Percentiles rank a stretch among this genome's conserved stretches.
phyloP scores from a whole-genome alignment of 2,797 vertebrate species.

The Pteropus rufus region DNA sequence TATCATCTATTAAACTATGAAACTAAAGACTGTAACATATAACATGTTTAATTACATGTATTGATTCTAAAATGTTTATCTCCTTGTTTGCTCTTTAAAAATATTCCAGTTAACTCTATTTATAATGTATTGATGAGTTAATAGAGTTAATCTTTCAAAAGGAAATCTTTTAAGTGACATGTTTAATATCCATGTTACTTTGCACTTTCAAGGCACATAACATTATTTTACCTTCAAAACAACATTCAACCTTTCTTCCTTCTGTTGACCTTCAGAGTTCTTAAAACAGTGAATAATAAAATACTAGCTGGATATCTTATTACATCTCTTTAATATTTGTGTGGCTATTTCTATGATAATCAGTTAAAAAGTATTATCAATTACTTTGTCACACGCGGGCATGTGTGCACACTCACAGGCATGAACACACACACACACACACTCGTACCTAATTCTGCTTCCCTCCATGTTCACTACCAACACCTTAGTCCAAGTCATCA shows the following conservation, averaged over 20 bases:
- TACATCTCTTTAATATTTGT: neutral
- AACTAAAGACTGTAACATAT: slow-evolving; percentile 71
- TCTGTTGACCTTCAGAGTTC: slow-evolving; percentile 15
- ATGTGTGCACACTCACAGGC: neutral
- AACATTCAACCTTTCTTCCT: neutral
- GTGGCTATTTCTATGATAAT: slow-evolving; percentile 49
- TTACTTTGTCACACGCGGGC: neutral
- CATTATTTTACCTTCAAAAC: slow-evolving; percentile 54
- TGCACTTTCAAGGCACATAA: slow-evolving; percentile 13
- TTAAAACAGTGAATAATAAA: neutral
- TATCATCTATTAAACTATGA: slow-evolving; percentile 68
- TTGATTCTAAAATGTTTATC: slow-evolving; percentile 79
- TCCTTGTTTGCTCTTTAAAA: slow-evolving; percentile 77
- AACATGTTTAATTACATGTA: slow-evolving; percentile 79
- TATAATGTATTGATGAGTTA: slow-evolving; percentile 77
- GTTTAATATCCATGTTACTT: slow-evolving; percentile 61
- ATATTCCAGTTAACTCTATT: slow-evolving; percentile 72
- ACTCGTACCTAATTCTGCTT: too few species aligned
- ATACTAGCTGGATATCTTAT: neutral
- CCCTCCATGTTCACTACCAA: neutral
- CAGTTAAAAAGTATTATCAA: neutral
- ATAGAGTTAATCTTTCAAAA: slow-evolving; percentile 65
- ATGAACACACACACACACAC: neutral
- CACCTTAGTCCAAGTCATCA: neutral
- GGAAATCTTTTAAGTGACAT: slow-evolving; percentile 59